Evolutionary conservation across 2,113 vertebrate species (phyloP).

Genomic region (Hemiscyllium ocellatum): DNA sequence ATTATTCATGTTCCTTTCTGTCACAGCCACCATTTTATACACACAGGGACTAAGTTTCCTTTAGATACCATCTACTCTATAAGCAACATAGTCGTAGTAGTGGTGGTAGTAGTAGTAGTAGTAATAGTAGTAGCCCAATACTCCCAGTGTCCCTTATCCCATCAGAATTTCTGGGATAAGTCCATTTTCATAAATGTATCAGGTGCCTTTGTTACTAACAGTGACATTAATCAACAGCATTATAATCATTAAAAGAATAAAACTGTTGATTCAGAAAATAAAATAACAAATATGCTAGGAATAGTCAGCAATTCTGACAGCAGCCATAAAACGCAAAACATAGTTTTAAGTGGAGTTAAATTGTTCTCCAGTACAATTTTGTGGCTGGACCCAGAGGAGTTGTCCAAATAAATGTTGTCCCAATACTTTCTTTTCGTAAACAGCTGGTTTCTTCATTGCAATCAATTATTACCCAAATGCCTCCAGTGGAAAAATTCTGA

Average conservation of each 20-base stretch:
- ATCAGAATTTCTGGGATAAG: background rate
- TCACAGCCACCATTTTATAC: background rate
- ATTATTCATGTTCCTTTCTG: background rate
- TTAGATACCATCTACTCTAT: background rate
- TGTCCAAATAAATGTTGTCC: background rate
- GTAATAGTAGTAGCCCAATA: background rate
- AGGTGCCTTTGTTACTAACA: background rate
- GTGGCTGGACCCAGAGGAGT: background rate
- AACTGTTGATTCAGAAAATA: background rate
- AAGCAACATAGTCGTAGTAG: background rate
- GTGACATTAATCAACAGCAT: background rate
- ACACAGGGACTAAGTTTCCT: background rate
- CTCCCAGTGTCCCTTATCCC: background rate
- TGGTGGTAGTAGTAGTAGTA: background rate
- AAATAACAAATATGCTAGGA: background rate
- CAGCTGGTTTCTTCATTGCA: background rate
- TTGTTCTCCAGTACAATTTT: background rate
- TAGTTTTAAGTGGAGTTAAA: background rate
- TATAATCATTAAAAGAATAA: background rate
- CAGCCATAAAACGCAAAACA: background rate
- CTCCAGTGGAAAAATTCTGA: background rate
- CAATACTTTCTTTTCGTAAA: background rate
- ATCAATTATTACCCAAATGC: background rate
- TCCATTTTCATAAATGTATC: background rate
- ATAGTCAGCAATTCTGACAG: background rate